phyloP scores from a whole-genome alignment of 2,113 vertebrate genomes.

The Clarias magur region DNA sequence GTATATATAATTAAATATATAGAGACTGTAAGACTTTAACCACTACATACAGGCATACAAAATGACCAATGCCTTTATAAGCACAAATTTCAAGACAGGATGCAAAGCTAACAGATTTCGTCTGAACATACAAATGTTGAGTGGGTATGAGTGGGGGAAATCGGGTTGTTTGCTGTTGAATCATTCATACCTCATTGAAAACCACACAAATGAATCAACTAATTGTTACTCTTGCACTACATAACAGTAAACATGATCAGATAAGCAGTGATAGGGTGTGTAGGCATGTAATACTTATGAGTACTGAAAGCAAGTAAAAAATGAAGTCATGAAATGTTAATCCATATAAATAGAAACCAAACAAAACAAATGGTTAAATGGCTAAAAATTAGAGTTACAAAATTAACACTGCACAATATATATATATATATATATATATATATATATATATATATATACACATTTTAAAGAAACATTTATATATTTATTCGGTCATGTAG shows the following conservation, averaged over 20 bases:
- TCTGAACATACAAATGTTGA: constrained; percentile 40
- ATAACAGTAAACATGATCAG: not conserved
- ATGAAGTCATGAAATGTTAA: too few species aligned
- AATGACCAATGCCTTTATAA: not conserved
- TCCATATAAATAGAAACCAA: too few species aligned
- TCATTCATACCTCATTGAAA: constrained; percentile 27
- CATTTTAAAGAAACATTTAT: too few species aligned
- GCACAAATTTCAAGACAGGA: not conserved
- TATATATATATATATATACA: too few species aligned
- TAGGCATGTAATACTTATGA: not conserved
- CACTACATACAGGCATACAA: not conserved
- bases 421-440: too few species aligned
- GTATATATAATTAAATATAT: too few species aligned
- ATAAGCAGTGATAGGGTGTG: not conserved
- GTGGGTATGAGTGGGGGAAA: constrained; percentile 21
- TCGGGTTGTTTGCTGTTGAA: constrained; percentile 22
- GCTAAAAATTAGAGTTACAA: too few species aligned
- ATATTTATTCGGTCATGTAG: too few species aligned
- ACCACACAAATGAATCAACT: constrained; percentile 14
- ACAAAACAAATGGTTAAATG: too few species aligned
- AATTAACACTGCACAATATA: too few species aligned
- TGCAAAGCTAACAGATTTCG: not conserved
- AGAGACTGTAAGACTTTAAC: not conserved
- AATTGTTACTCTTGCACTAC: constrained; percentile 19
- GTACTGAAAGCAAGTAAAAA: too few species aligned